Evolutionary conservation across 2,888 invertebrate genomes (phyloP).

Genomic region (Himalopsyche kuldschensis): DNA sequence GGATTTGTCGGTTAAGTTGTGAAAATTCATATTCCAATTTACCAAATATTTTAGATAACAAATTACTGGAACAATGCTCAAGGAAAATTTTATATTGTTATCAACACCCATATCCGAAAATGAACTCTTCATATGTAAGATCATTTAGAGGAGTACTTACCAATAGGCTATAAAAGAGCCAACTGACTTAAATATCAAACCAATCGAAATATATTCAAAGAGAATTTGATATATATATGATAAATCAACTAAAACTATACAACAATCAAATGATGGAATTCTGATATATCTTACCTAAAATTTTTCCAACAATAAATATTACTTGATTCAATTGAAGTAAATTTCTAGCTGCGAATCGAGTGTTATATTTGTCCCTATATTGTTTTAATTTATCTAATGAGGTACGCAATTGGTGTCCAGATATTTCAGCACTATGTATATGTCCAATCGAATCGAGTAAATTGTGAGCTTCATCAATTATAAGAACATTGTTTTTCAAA

Average conservation of each 20-base stretch:
- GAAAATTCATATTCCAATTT: too few species aligned
- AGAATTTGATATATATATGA: too few species aligned
- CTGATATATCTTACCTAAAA: constrained; percentile 52
- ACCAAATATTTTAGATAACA: too few species aligned
- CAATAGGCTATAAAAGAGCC: too few species aligned
- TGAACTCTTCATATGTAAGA: too few species aligned
- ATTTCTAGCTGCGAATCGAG: constrained; percentile 76
- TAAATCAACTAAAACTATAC: constrained; percentile 1
- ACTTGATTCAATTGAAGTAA: constrained; percentile 82
- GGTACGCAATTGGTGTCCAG: constrained; percentile 65
- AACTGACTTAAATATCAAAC: too few species aligned
- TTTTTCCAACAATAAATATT: constrained; percentile 71
- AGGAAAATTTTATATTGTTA: too few species aligned
- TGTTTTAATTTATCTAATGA: constrained; percentile 67
- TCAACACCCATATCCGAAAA: too few species aligned
- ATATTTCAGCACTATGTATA: constrained; percentile 79
- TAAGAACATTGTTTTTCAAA: constrained; percentile 73
- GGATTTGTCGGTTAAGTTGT: too few species aligned
- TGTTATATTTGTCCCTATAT: constrained; percentile 74
- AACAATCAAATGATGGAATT: constrained; percentile 19
- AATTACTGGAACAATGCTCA: too few species aligned
- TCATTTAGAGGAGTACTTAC: too few species aligned
- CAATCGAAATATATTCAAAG: too few species aligned
- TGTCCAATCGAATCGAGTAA: constrained; percentile 86
- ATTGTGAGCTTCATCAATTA: constrained; percentile 97